Percentiles rank a stretch among this genome's conserved stretches.
Evolutionary conservation across 2,797 vertebrate species (phyloP).

Genomic region (Philypnodon macrostomus): DNA sequence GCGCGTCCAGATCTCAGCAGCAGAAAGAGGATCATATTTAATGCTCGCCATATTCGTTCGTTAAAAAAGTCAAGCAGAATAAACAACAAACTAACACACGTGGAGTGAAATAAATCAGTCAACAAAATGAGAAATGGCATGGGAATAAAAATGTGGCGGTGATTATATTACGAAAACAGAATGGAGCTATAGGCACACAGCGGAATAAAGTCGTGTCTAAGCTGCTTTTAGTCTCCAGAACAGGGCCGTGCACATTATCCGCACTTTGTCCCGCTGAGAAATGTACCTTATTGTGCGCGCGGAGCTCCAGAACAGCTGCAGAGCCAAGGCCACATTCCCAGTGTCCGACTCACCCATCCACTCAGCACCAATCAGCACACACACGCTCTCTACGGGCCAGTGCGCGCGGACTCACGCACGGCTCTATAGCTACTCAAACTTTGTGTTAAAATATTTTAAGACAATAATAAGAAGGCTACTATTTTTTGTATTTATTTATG

Average conservation of each 20-base stretch:
- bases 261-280: slow-evolving; percentile 56
- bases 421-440: neutral
- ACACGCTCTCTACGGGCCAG: slow-evolving; percentile 30
- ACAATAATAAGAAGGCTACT: slow-evolving; percentile 10
- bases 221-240: slow-evolving; percentile 21
- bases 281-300: slow-evolving; percentile 80
- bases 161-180: neutral
- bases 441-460: slow-evolving; percentile 6
- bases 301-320: slow-evolving; percentile 83
- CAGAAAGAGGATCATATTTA: slow-evolving; percentile 61
- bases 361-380: slow-evolving; percentile 69
- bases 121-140: neutral
- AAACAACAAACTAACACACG: neutral
- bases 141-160: neutral
- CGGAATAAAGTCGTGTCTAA: neutral
- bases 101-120: neutral
- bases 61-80: slow-evolving; percentile 5
- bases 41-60: slow-evolving; percentile 46
- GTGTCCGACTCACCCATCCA: slow-evolving; percentile 67
- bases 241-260: slow-evolving; percentile 49
- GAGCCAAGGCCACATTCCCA: slow-evolving; percentile 69
- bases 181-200: neutral
- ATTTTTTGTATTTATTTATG: slow-evolving; percentile 15
- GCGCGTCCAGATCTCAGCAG: slow-evolving; percentile 52
- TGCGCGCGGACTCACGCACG: neutral